phyloP scores from a whole-genome alignment of 2,888 invertebrate species.

The Ernsta delagoae region DNA sequence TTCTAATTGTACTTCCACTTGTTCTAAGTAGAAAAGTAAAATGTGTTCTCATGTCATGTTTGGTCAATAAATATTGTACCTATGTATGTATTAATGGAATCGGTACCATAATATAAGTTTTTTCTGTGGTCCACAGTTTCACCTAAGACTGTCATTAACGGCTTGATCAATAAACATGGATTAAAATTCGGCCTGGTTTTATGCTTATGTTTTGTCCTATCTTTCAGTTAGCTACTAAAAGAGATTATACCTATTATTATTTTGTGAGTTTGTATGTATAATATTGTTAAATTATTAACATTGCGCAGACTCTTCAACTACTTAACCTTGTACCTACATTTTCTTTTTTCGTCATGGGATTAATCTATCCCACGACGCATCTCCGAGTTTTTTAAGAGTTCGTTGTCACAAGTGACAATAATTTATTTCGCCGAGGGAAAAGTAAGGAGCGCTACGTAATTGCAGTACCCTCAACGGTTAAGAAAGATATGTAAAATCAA shows the following conservation, averaged over 20 bases:
- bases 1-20: conserved; percentile 1
- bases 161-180: too few relatives aligned
- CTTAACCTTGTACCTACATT: background rate
- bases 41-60: background rate
- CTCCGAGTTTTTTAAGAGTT: background rate
- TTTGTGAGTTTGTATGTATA: too few relatives aligned
- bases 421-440: conserved; percentile 1
- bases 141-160: too few relatives aligned
- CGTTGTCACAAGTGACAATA: background rate
- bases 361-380: background rate
- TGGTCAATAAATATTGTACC: background rate
- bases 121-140: too few relatives aligned
- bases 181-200: too few relatives aligned
- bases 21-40: too few relatives aligned
- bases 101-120: too few relatives aligned
- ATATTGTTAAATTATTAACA: background rate
- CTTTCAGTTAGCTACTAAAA: too few relatives aligned
- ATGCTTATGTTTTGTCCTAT: background rate
- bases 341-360: background rate
- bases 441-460: background rate
- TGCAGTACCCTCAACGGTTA: background rate
- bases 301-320: background rate
- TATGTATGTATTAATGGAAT: background rate
- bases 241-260: too few relatives aligned
- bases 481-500: background rate